Evolutionary conservation across 1,140 invertebrate species (phyloP).

Genomic region (Heliconius congener): DNA sequence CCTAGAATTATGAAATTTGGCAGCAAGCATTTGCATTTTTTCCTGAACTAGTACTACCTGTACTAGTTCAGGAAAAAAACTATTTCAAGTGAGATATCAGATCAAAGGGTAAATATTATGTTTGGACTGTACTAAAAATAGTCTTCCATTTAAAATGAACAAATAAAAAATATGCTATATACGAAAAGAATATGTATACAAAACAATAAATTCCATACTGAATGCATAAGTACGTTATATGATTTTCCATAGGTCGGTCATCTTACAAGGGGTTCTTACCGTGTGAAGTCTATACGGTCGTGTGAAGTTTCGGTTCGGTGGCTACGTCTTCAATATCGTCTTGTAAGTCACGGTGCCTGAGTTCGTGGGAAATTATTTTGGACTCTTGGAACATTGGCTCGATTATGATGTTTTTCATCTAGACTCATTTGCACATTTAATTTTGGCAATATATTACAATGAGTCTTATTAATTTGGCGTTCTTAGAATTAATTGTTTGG

Average conservation of each 20-base stretch:
- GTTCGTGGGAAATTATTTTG: constrained; percentile 51
- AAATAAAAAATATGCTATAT: not conserved
- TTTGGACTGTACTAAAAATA: not conserved
- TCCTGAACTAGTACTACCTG: no score
- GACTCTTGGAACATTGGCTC: constrained; percentile 37
- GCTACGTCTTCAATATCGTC: constrained; percentile 55
- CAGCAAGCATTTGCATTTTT: no score
- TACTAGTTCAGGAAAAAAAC: no score
- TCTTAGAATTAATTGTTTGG: not conserved
- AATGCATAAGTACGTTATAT: not conserved
- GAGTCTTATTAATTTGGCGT: not conserved
- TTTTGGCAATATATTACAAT: constrained; percentile 30
- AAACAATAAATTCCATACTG: constrained; percentile 19
- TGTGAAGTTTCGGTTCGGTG: constrained; percentile 62
- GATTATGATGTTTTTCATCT: constrained; percentile 21
- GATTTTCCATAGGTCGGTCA: constrained; percentile 56
- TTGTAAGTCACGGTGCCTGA: constrained; percentile 57
- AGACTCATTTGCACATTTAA: constrained; percentile 13
- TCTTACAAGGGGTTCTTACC: constrained; percentile 59
- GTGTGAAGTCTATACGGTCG: constrained; percentile 39
- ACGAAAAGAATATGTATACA: not conserved
- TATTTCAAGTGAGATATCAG: no score
- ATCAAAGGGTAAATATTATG: no score
- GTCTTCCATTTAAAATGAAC: not conserved
- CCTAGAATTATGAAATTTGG: no score